These are phyloP conservation scores for Euplagia quadripunctaria DNA, from an alignment of 2,888 invertebrate species.

Conservation along the genomic window DNA sequence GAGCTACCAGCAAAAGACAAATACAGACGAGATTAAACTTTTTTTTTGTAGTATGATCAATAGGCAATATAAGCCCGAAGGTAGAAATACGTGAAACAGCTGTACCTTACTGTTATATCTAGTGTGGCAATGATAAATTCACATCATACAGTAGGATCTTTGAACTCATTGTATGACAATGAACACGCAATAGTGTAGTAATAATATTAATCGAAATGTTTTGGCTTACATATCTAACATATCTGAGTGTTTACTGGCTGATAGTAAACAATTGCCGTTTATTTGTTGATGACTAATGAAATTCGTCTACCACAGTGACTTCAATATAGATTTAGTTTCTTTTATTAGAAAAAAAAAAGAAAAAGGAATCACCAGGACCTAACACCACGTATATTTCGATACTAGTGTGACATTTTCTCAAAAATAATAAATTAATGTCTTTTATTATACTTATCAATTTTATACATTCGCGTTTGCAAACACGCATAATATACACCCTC, in stretches of 20 bases:
- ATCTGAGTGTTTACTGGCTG: slow-evolving; percentile 2
- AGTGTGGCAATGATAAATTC: background rate
- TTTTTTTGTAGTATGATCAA: slow-evolving; percentile 5
- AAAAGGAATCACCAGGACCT: background rate
- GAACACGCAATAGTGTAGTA: background rate
- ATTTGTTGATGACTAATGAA: background rate
- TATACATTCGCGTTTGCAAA: background rate
- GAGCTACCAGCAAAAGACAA: background rate
- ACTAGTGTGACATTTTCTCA: background rate
- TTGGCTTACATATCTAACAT: background rate
- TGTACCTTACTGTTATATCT: background rate
- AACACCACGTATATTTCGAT: background rate
- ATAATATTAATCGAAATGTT: background rate
- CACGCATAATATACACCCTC: background rate
- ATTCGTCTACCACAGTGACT: background rate
- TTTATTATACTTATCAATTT: background rate
- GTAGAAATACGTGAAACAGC: background rate
- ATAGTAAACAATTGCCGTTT: background rate
- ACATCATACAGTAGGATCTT: background rate
- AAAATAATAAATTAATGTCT: no score
- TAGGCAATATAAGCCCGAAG: background rate
- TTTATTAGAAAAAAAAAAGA: no score
- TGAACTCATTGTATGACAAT: background rate
- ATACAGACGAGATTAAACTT: background rate
- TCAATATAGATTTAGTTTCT: no score